Base-by-base conservation (phyloP, 2,888 invertebrate species). In the Thymelicus acteon region DNA sequence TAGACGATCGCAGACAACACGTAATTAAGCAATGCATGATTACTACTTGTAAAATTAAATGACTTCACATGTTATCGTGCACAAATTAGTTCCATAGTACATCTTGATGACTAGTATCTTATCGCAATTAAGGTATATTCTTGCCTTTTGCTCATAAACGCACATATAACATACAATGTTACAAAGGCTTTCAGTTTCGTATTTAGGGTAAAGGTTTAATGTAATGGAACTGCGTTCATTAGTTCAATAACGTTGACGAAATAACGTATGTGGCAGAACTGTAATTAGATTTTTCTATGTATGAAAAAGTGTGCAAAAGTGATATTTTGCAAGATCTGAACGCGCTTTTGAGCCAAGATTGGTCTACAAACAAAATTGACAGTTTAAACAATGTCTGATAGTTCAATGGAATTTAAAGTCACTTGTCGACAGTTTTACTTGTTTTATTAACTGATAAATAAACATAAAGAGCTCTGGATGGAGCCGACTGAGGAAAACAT, bases 401-500 rank as follows among this genome's bases (percentile, higher is more conserved):
- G 54, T 12, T 24, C 54, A 54, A 54, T 24, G 24, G 24, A 52
- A 19, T 1, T 37, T 37, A 57, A 70, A 65, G 60, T 54, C 52
- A 60, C 54, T 65, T 54, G 65, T 47, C 65, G 60, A 60, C 65
- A 71, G 60, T 71, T 65, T 60, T 47, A 71, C 54, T 65, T 8
- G 19, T 60, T 71, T 64, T 68, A 73, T 62, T 66, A 65, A 71
- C 75, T 67, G 63, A 73, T 74, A 75, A 74, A 67, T 62, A 58
- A 64, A 60, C 63, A 72, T 73, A 74, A 75, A 71, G 64, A 66
- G 15, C 60, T 71, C 65, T 75, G 77, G 76, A 54, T 60, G 65
- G 19, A 75, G 72, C 70, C 74, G 73, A 75, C 73, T 60, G 71
- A 74, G 72, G 70, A 72, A 77, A 77, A 76, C 75, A 77, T 77